Base-by-base conservation (phyloP, 2,113 vertebrate genomes). In the Malurus melanocephalus region DNA sequence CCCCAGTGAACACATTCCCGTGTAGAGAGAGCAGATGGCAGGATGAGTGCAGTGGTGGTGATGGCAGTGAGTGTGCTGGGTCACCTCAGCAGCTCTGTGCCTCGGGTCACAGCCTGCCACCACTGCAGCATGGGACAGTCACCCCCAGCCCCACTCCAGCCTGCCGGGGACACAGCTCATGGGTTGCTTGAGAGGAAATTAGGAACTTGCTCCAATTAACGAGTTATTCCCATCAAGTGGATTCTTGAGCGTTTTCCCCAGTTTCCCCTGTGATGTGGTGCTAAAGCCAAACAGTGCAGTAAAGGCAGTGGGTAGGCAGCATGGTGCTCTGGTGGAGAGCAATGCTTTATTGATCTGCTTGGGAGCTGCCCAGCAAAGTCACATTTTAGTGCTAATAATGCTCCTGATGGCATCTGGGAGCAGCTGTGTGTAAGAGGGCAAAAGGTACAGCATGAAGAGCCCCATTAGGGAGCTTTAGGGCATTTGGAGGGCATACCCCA, bases 91-190 rank as follows among this genome's bases (percentile, higher is more conserved):
- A 42, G 51, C n/a, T 40, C 52, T 48, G 40, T 42, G 56, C 52
- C 78, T 56, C 18, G 3, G 35, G 5, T n/a, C 40, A 35, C 17
- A 22, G 49, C 32, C 17, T 35, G 28, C 21, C 61, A 5, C 16
- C 64, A 1, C 52, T 3, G 1, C 45, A 38, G 69, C 51, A 27
- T 60, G 68, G n/a, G 1, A 1, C 28, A 3, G 65, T 21, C 18
- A 6, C 35, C 0, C 2, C n/a, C 2, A 1, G 49, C 33, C 38
- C 51, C 32, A 0, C 67, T 35, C 15, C 64, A 57, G n/a, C 55
- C 71, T 69, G 43, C 67, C 27, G 42, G 18, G 55, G 55, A 52
- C 89, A 62, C n/a, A 35, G 30, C 53, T 28, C 30, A 0, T 10
- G 49, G 38, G 2, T 8, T 26, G 45, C 90, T 48, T 3, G 5